Percentiles rank a stretch among this genome's conserved stretches.
These are phyloP conservation scores for Allobates femoralis DNA, from an alignment of 2,797 vertebrate genomes.

Conservation along the genomic window DNA sequence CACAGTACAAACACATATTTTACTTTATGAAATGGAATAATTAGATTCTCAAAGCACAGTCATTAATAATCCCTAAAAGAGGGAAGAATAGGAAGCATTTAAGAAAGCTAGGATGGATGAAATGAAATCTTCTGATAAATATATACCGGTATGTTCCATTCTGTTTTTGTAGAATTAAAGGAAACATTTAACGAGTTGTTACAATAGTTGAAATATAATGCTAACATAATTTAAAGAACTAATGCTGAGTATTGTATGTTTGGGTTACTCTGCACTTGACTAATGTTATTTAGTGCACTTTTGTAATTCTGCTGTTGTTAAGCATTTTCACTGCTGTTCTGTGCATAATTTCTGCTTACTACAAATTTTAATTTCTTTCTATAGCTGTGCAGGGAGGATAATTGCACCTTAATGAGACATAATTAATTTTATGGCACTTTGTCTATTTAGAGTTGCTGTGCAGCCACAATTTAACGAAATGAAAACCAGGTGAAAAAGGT, in stretches of 20 bases:
- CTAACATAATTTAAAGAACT: not conserved
- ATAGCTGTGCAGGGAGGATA: conserved; percentile 49
- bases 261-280: not conserved
- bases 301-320: conserved; percentile 20
- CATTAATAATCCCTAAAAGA: too few species aligned
- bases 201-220: not conserved
- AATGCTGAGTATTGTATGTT: not conserved
- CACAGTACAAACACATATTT: too few species aligned
- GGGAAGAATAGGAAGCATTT: too few species aligned
- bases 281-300: not conserved
- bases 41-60: too few species aligned
- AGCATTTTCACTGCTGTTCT: conserved; percentile 36
- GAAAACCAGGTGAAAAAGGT: conserved; percentile 14
- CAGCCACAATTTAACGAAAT: conserved; percentile 18
- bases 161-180: too few species aligned
- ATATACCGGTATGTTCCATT: too few species aligned
- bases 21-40: too few species aligned
- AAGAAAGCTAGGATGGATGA: too few species aligned
- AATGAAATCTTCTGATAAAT: too few species aligned
- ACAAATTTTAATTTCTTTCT: conserved; percentile 50
- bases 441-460: conserved; percentile 31
- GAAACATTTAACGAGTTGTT: not conserved
- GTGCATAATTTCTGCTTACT: conserved; percentile 50
- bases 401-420: conserved; percentile 57
- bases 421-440: conserved; percentile 47